These are phyloP conservation scores for Ichneumoninae sp. DNA, from an alignment of 2,888 invertebrate species.

Conservation along the genomic window DNA sequence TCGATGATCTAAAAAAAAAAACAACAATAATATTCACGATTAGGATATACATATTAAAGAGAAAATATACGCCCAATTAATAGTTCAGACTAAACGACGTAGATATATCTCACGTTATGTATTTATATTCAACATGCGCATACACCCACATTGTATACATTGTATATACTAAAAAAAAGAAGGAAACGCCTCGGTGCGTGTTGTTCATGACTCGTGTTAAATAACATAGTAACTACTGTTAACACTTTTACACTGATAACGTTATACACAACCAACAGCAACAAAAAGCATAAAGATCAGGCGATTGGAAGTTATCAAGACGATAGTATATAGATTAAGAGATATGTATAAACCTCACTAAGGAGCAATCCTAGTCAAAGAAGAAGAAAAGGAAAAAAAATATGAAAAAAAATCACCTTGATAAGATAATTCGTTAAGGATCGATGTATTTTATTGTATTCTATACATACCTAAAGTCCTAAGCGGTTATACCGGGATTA, in stretches of 20 bases:
- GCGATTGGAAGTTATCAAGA: constrained; percentile 66
- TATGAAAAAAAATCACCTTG: constrained; percentile 50
- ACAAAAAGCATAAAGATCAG: constrained; percentile 66
- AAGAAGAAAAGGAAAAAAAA: constrained; percentile 67
- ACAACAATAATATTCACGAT: constrained; percentile 32
- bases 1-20: constrained; percentile 14
- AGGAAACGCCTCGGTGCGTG: constrained; percentile 59
- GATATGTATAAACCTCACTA: constrained; percentile 74
- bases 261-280: constrained; percentile 63
- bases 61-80: constrained; percentile 57
- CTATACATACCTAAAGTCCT: constrained; percentile 66
- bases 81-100: constrained; percentile 56
- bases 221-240: constrained; percentile 73
- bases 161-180: constrained; percentile 68
- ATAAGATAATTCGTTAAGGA: constrained; percentile 72
- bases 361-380: constrained; percentile 80
- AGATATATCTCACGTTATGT: constrained; percentile 64
- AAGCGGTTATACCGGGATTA: constrained; percentile 42
- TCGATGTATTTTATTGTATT: constrained; percentile 75
- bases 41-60: constrained; percentile 37
- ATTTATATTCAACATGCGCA: constrained; percentile 63
- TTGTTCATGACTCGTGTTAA: constrained; percentile 72
- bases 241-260: constrained; percentile 71
- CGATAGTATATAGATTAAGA: constrained; percentile 70
- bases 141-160: constrained; percentile 66